Conservation (phyloP, 2,113 vertebrate species). For the Cyprinodon variegatus region DNA sequence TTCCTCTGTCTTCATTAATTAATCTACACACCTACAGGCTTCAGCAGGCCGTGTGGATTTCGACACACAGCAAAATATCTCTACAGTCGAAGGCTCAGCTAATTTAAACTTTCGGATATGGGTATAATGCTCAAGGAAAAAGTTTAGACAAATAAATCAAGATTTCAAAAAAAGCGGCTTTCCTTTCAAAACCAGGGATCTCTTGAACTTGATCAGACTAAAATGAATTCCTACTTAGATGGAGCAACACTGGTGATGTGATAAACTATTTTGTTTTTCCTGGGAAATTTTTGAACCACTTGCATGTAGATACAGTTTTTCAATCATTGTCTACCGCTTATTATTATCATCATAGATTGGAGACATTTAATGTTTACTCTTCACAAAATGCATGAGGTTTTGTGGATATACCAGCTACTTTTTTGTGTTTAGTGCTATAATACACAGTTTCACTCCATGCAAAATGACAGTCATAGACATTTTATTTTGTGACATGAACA, state of each 20-base stretch:
- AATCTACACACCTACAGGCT: constrained; percentile 9
- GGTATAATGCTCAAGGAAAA: neutral
- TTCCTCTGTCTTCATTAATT: constrained; percentile 20
- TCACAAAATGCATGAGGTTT: too few relatives aligned
- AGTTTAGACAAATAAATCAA: neutral
- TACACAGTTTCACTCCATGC: too few relatives aligned
- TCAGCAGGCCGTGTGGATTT: constrained; percentile 35
- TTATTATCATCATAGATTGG: neutral
- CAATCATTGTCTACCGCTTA: neutral
- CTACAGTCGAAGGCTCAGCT: neutral
- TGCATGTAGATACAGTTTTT: neutral
- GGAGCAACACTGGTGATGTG: neutral
- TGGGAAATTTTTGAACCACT: neutral
- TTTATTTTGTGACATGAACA: too few relatives aligned
- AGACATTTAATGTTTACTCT: too few relatives aligned
- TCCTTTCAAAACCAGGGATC: neutral
- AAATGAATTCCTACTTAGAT: neutral
- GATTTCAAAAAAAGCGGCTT: neutral
- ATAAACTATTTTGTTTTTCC: too few relatives aligned
- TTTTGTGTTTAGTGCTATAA: too few relatives aligned
- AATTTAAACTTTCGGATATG: neutral
- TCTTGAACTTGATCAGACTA: neutral
- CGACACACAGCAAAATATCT: neutral
- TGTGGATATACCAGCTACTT: too few relatives aligned
- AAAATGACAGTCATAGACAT: too few relatives aligned